These are phyloP conservation scores for Drosophila repleta DNA, from an alignment of 1,140 invertebrate species.

Conservation along the genomic window DNA sequence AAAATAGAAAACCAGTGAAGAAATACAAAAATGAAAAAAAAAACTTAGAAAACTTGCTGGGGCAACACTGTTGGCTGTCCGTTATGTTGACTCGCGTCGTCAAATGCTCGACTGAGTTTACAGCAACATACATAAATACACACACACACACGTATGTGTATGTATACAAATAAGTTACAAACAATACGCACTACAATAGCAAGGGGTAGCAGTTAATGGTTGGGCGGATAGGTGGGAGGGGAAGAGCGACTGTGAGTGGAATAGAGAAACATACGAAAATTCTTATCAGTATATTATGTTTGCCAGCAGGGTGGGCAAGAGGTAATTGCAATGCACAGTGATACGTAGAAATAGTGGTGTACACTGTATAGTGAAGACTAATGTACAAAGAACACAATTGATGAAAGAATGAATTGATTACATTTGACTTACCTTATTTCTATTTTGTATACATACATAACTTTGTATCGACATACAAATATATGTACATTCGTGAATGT, in stretches of 20 bases:
- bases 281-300: constrained; percentile 67
- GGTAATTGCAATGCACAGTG: constrained; percentile 22
- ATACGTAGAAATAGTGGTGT: background rate
- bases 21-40: constrained; percentile 21
- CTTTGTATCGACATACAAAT: background rate
- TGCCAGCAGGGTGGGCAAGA: constrained; percentile 51
- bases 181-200: constrained; percentile 53
- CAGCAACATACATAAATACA: constrained; percentile 43
- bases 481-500: constrained; percentile 8
- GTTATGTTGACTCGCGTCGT: constrained; percentile 40
- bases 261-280: constrained; percentile 29
- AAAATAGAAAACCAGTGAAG: constrained; percentile 37
- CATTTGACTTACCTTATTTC: too few relatives aligned
- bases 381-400: too few relatives aligned
- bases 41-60: constrained; percentile 50
- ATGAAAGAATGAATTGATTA: background rate
- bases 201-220: constrained; percentile 30
- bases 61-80: constrained; percentile 49
- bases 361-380: too few relatives aligned
- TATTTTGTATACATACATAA: too few relatives aligned
- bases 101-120: constrained; percentile 68
- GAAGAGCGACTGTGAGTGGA: background rate
- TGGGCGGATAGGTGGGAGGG: background rate
- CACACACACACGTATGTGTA: constrained; percentile 1
- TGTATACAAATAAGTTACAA: constrained; percentile 57